Evolutionary conservation across 1,140 invertebrate species (phyloP).

Genomic region (Caenorhabditis tropicalis): DNA sequence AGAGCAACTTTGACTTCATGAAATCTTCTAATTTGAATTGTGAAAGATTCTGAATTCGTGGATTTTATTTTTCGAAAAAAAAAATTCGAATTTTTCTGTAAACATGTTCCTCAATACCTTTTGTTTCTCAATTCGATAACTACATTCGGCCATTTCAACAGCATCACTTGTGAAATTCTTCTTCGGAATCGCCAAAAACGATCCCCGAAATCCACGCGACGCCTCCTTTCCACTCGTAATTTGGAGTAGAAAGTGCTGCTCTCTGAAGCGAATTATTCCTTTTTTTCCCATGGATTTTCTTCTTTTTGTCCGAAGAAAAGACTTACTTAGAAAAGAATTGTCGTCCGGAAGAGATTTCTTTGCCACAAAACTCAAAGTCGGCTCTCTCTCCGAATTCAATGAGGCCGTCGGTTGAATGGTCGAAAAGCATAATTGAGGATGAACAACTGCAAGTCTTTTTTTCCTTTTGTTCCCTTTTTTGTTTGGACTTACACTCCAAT

Average conservation of each 20-base stretch:
- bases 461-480: neutral
- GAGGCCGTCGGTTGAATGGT: conserved; percentile 43
- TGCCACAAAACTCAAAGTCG: conserved; percentile 49
- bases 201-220: conserved; percentile 40
- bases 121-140: conserved; percentile 42
- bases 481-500: conserved; percentile 37
- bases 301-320: neutral
- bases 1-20: no score
- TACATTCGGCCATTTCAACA: conserved; percentile 50
- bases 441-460: neutral
- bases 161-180: conserved; percentile 46
- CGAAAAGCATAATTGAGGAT: conserved; percentile 43
- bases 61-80: neutral
- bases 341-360: conserved; percentile 42
- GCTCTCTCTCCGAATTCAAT: conserved; percentile 32
- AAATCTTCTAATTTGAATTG: no score
- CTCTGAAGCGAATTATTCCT: conserved; percentile 30
- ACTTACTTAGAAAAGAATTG: conserved; percentile 48
- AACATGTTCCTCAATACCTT: conserved; percentile 15
- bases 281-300: neutral
- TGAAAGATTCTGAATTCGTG: no score
- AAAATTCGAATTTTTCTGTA: no score
- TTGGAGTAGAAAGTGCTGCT: conserved; percentile 53
- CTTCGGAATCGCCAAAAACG: conserved; percentile 44
- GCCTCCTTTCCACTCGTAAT: conserved; percentile 18